Percentiles rank a stretch among this genome's conserved stretches.
Conservation (phyloP, 2,113 vertebrate species). For the Mustela lutreola region DNA sequence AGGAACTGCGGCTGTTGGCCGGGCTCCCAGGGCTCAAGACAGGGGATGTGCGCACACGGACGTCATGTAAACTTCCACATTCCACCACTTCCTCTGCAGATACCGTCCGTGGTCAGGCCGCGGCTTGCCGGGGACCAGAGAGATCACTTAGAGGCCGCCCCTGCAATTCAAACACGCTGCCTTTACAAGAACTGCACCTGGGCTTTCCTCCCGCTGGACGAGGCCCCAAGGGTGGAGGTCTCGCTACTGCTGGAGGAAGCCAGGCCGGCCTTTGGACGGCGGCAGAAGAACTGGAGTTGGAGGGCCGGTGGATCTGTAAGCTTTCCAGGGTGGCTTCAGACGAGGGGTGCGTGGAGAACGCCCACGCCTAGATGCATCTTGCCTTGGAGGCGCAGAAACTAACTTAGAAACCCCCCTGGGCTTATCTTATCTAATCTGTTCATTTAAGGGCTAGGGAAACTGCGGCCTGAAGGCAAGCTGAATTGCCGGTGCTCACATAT, state of each 20-base stretch:
- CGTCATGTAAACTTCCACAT: constrained; percentile 79
- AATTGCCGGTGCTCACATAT: not conserved
- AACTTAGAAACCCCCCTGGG: not conserved
- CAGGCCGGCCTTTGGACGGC: not conserved
- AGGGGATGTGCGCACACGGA: constrained; percentile 59
- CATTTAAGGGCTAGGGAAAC: not conserved
- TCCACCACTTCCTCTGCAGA: constrained; percentile 83
- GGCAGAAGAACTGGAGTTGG: not conserved
- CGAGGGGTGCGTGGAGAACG: not conserved
- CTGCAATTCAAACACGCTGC: constrained; percentile 33
- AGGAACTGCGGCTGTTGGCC: constrained; percentile 36
- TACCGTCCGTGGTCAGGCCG: not conserved
- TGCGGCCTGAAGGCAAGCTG: not conserved
- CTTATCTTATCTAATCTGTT: not conserved
- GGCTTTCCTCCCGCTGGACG: not conserved
- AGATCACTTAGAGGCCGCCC: constrained; percentile 30
- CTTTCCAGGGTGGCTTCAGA: not conserved
- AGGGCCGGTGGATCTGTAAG: not conserved
- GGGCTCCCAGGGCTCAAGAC: not conserved
- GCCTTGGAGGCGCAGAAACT: not conserved
- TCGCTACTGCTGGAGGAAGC: not conserved
- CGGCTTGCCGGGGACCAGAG: not conserved
- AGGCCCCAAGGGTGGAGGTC: not conserved
- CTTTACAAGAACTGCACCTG: not conserved
- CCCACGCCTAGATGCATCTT: not conserved